Evolutionary conservation across 2,797 vertebrate species (phyloP).

Genomic region (Sebastes matsubarae): DNA sequence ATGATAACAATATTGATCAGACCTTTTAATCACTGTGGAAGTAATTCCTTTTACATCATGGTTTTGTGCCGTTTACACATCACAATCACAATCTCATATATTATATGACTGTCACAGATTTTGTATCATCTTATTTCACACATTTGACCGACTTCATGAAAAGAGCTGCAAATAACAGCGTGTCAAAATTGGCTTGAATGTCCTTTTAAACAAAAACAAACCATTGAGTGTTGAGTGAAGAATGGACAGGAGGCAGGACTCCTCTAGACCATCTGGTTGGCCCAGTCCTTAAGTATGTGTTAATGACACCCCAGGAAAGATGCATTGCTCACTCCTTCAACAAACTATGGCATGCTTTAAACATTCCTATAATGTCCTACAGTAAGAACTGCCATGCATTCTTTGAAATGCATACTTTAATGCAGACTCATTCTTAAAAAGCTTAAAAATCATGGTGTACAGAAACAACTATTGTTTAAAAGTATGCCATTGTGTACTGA

Average conservation of each 20-base stretch:
- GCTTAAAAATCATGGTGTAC: neutral
- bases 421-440: neutral
- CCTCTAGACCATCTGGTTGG: constrained; percentile 53
- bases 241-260: neutral
- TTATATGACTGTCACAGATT: neutral
- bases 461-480: neutral
- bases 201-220: neutral
- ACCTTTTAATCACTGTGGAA: neutral
- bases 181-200: neutral
- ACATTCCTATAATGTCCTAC: neutral
- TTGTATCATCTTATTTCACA: neutral
- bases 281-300: constrained; percentile 55
- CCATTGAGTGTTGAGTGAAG: neutral
- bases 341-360: constrained; percentile 25
- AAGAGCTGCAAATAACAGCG: neutral
- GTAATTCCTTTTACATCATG: neutral
- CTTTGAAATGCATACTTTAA: constrained; percentile 23
- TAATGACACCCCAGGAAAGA: constrained; percentile 41
- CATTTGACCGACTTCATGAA: neutral
- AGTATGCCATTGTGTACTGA: neutral
- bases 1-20: neutral
- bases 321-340: constrained; percentile 20
- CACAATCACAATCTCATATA: neutral
- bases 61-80: neutral
- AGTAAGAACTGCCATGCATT: constrained; percentile 26